Percentiles rank a stretch among this genome's conserved stretches.
Evolutionary conservation across 2,888 invertebrate genomes (phyloP).

Genomic region (Bombylius major): DNA sequence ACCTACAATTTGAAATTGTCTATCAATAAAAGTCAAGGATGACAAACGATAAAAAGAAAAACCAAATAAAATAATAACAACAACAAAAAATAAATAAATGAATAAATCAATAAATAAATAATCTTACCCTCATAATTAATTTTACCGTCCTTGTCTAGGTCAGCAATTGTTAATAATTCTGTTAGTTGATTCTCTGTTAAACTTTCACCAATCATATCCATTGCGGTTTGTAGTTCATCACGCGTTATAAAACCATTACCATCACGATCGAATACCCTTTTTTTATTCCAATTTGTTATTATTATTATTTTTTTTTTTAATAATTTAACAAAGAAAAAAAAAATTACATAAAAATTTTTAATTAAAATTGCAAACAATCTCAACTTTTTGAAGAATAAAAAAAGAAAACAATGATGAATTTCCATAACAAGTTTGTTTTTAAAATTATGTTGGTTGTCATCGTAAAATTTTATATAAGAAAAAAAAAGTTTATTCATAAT

Average conservation of each 20-base stretch:
- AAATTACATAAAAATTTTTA: background rate
- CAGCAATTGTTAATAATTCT: conserved; percentile 60
- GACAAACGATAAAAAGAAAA: too few relatives aligned
- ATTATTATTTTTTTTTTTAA: background rate
- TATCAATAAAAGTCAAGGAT: too few relatives aligned
- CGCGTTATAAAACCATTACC: conserved; percentile 80
- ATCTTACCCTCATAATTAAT: conserved; percentile 67
- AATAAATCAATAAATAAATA: too few relatives aligned
- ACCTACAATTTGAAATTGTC: too few relatives aligned
- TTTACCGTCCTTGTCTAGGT: conserved; percentile 65
- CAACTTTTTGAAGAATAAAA: too few relatives aligned
- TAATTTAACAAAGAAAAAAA: background rate
- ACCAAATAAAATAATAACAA: too few relatives aligned
- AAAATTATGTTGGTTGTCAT: too few relatives aligned
- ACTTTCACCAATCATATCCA: conserved; percentile 71
- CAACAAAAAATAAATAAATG: too few relatives aligned
- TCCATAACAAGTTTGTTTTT: too few relatives aligned
- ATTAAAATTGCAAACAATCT: background rate
- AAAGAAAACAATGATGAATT: too few relatives aligned
- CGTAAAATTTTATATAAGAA: too few relatives aligned
- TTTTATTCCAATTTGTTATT: background rate
- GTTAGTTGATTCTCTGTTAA: conserved; percentile 63
- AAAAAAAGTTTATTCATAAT: too few relatives aligned
- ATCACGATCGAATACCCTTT: conserved; percentile 75
- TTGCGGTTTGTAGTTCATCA: conserved; percentile 63